A percentile compares a stretch with the other conserved stretches of the same genome.
These are phyloP conservation scores for Propithecus deckenii DNA, from an alignment of 2,797 vertebrate species.

Conservation along the genomic window DNA sequence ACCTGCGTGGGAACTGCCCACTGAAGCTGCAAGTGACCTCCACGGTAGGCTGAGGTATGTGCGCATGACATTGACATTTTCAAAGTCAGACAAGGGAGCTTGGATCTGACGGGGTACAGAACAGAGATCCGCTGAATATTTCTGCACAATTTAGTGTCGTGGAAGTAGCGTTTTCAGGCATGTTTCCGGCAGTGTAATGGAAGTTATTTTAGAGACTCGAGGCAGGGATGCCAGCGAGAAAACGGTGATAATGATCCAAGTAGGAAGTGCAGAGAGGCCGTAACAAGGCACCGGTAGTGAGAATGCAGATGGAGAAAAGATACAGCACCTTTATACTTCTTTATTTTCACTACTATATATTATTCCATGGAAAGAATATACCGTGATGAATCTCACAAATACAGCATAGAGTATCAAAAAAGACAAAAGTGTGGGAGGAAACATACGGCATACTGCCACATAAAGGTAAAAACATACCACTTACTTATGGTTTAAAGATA, in stretches of 20 bases:
- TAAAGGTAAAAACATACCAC: neutral
- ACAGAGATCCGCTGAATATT: neutral
- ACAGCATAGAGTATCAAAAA: too few species aligned
- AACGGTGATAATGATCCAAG: neutral
- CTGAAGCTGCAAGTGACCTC: neutral
- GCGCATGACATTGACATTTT: too few species aligned
- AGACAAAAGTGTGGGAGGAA: neutral
- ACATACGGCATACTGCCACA: neutral
- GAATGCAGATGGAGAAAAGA: neutral
- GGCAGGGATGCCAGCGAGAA: neutral
- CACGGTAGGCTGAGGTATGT: rapidly evolving
- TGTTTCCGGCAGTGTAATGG: neutral
- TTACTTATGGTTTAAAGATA: neutral
- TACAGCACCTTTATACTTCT: rapidly evolving
- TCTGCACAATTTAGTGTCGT: neutral
- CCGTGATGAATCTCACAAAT: neutral
- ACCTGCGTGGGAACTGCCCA: neutral
- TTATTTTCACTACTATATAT: neutral
- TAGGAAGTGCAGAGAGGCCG: neutral
- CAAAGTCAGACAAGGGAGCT: neutral
- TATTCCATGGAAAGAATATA: neutral
- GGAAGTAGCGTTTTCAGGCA: neutral
- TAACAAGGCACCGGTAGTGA: neutral
- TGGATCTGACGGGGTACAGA: neutral
- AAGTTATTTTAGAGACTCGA: neutral